Base-by-base conservation (phyloP, 2,888 invertebrate species). In the Napeogenes sylphis region DNA sequence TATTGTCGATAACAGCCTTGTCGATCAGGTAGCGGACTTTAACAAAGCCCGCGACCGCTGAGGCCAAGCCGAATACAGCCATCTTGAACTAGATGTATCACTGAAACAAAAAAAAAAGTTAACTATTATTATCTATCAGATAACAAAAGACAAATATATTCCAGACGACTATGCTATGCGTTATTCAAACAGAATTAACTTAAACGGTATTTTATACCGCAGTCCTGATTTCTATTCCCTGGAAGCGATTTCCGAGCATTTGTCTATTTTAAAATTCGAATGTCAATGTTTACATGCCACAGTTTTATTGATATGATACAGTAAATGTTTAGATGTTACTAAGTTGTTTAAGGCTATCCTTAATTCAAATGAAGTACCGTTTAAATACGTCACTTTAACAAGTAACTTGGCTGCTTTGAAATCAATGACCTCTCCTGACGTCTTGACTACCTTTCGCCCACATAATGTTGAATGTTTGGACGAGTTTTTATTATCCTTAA, bases 1-100 rank as follows among this genome's bases (percentile, higher is more conserved):
- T 94, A 85, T 97, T 97, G 91, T 97, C 97, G 77, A 97, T 96
- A 74, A 96, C 92, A 67, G 97, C 97, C 85, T 95, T 96, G 92
- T 97, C 97, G 81, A 96, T 92, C 73, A 96, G 92, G 92, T 95
- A 95, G 84, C 97, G 95, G 83, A 97, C 95, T 92, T 97, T 97
- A 75, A 97, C 93, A 84, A 97, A 96, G 90, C 96, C 96, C 92
- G 96, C 96, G 75, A 97, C 95, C 74, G 96, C 95, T 79, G 96
- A 96, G 73, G 95, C 94, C 92, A 97, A 92, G 70, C 95, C 96
- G 80, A 95, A 94, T 70, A 96, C 92, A 79, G 95, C 94, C 96
- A 96, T 96, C 79, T 85, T 70, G 66, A 38, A 80, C 75, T 76
- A 77, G 69, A 73, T 71, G 77, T 73, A 42, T 62, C 63, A 55